A percentile compares a stretch with the other conserved stretches of the same genome.
phyloP scores from a whole-genome alignment of 2,888 invertebrate species.

The Orthosia cruda region DNA sequence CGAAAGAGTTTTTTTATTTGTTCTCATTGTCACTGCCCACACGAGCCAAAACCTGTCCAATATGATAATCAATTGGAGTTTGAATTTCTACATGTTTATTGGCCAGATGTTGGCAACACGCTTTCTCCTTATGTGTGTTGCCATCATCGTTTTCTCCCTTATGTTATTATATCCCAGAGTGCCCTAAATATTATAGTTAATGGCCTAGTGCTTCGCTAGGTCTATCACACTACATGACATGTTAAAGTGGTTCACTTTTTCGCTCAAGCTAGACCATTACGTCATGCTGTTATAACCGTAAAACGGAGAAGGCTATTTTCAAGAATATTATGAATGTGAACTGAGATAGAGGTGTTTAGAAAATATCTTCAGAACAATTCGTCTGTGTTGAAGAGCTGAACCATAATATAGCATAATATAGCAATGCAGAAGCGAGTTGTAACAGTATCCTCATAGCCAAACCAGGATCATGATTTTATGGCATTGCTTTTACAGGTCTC shows the following conservation, averaged over 20 bases:
- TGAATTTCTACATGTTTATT: constrained; percentile 69
- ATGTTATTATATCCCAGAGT: constrained; percentile 41
- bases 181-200: constrained; percentile 29
- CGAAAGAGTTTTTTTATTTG: constrained; percentile 57
- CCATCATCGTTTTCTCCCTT: constrained; percentile 37
- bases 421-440: not conserved
- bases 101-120: constrained; percentile 71
- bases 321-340: constrained; percentile 19
- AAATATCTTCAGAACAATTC: not conserved
- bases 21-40: constrained; percentile 72
- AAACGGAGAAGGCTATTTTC: constrained; percentile 19
- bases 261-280: constrained; percentile 27
- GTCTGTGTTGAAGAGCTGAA: not conserved
- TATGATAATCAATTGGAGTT: constrained; percentile 78
- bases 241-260: constrained; percentile 47
- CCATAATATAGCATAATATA: not conserved
- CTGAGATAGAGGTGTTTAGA: not conserved
- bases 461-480: not conserved
- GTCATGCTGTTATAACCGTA: constrained; percentile 11
- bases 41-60: constrained; percentile 73
- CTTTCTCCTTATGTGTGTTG: constrained; percentile 75
- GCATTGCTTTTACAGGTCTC: constrained; percentile 1
- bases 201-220: constrained; percentile 18
- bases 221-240: constrained; percentile 24
- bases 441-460: not conserved